Evolutionary conservation across 2,113 vertebrate species (phyloP).

Genomic region (Haliaeetus leucogaster): DNA sequence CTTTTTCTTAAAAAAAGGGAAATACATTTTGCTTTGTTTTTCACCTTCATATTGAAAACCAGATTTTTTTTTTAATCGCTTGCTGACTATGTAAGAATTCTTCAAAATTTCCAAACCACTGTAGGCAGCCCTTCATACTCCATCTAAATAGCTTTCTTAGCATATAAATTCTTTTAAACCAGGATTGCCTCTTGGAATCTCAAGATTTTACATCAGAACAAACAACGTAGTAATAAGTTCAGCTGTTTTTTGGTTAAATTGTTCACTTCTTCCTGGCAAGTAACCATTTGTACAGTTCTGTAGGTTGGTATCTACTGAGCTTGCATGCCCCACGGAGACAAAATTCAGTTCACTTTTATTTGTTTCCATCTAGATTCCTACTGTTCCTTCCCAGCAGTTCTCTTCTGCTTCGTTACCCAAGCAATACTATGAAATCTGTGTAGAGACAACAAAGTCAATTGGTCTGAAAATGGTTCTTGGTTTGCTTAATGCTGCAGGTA

Average conservation of each 20-base stretch:
- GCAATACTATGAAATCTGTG: conserved; percentile 21
- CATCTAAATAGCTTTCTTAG: not conserved
- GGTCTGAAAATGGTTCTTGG: conserved; percentile 48
- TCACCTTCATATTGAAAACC: not conserved
- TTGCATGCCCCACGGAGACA: not conserved
- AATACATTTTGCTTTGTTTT: not conserved
- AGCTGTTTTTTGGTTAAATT: not conserved
- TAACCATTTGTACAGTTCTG: not conserved
- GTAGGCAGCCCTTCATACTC: not conserved
- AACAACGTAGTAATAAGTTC: not conserved
- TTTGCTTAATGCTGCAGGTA: not conserved
- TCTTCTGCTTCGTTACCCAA: conserved; percentile 45
- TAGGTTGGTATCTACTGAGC: not conserved
- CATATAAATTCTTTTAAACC: not conserved
- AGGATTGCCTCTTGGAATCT: not conserved
- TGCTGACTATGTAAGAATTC: not conserved
- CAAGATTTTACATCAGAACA: not conserved
- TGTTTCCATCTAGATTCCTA: not conserved
- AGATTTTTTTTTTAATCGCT: not conserved
- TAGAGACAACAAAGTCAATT: conserved; percentile 41
- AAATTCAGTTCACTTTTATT: conserved; percentile 25
- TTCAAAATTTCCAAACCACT: not conserved
- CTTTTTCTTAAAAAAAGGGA: not conserved
- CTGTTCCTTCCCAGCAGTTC: conserved; percentile 23
- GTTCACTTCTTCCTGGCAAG: not conserved